These are phyloP conservation scores for Potamilus streckersoni DNA, from an alignment of 1,140 invertebrate species.

Conservation along the genomic window DNA sequence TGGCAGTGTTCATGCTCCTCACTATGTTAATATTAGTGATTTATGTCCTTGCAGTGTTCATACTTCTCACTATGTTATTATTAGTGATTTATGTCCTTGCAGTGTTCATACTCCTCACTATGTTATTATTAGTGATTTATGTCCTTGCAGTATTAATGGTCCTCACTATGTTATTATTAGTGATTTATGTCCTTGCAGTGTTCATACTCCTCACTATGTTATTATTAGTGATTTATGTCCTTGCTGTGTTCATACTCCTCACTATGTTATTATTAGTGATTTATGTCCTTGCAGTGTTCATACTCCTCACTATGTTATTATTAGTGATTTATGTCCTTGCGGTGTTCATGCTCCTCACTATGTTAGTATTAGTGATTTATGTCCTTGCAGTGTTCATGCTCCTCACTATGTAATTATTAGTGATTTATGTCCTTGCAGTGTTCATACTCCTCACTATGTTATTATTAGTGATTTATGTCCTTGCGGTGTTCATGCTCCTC, in stretches of 20 bases:
- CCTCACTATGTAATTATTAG: background rate
- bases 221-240: constrained; percentile 11
- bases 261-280: background rate
- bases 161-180: background rate
- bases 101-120: constrained; percentile 69
- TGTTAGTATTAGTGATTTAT: background rate
- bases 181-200: constrained; percentile 65
- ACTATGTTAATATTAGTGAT: background rate
- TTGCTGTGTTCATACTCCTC: constrained; percentile 70
- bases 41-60: constrained; percentile 67
- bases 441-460: constrained; percentile 60
- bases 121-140: background rate
- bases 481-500: constrained; percentile 69
- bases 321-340: constrained; percentile 37
- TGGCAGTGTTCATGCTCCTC: constrained; percentile 69
- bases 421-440: constrained; percentile 65
- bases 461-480: constrained; percentile 11
- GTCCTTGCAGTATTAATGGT: constrained; percentile 69
- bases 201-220: constrained; percentile 60
- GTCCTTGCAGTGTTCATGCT: constrained; percentile 70
- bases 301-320: constrained; percentile 48
- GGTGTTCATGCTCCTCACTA: constrained; percentile 67
- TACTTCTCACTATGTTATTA: constrained; percentile 48
- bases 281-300: constrained; percentile 67
- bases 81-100: constrained; percentile 37